Conservation (phyloP, 2,888 invertebrate genomes). For the Oscheius sp. region DNA sequence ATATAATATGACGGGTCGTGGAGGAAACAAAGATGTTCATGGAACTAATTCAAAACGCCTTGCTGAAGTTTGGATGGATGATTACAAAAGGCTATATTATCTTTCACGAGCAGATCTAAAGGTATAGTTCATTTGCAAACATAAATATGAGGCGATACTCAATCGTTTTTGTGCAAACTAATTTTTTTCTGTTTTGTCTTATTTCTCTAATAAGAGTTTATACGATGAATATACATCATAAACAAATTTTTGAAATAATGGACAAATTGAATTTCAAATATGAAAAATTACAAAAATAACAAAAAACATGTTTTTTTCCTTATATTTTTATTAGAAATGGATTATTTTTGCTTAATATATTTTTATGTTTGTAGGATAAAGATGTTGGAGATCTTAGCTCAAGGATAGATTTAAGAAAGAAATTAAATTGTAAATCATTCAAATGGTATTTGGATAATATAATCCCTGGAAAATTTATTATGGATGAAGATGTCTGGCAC, state of each 20-base stretch:
- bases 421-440: slow-evolving; percentile 86
- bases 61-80: slow-evolving; percentile 94
- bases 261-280: too few species aligned
- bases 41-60: slow-evolving; percentile 94
- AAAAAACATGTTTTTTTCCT: too few species aligned
- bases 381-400: slow-evolving; percentile 79
- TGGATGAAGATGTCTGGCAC: slow-evolving; percentile 82
- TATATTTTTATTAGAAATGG: too few species aligned
- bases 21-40: slow-evolving; percentile 80
- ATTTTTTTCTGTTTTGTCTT: background rate
- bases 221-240: too few species aligned
- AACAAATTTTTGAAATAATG: too few species aligned
- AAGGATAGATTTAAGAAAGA: slow-evolving; percentile 81
- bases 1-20: slow-evolving; percentile 75
- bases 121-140: slow-evolving; percentile 24
- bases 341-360: too few species aligned
- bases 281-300: background rate
- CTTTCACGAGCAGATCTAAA: slow-evolving; percentile 83
- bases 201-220: too few species aligned
- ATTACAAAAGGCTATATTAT: slow-evolving; percentile 90
- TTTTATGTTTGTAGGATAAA: slow-evolving; percentile 40
- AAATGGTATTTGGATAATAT: slow-evolving; percentile 80
- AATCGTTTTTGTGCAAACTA: too few species aligned
- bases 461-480: slow-evolving; percentile 79
- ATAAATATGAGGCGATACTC: background rate